phyloP scores from a whole-genome alignment of 2,888 invertebrate species.

The Aporophyla nigra region DNA sequence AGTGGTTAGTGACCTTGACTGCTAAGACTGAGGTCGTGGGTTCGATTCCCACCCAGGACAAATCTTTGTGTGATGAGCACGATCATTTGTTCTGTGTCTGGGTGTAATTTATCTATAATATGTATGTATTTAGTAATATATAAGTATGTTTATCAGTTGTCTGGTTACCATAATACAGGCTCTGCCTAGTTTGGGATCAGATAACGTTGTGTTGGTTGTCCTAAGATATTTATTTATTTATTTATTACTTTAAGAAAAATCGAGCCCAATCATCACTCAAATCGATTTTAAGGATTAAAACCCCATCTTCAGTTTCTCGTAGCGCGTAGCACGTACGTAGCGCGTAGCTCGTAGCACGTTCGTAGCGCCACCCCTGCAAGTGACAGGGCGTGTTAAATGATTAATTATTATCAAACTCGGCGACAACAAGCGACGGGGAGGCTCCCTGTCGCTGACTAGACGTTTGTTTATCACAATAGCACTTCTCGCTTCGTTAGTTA shows the following conservation, averaged over 20 bases:
- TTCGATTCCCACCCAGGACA: too few species aligned
- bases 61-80: too few species aligned
- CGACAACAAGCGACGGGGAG: constrained; percentile 5
- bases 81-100: too few species aligned
- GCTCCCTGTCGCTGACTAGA: constrained; percentile 31
- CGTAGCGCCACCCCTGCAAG: constrained; percentile 53
- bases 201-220: too few species aligned
- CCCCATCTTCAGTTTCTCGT: not conserved
- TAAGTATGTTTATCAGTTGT: too few species aligned
- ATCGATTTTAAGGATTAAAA: not conserved
- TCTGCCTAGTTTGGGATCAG: too few species aligned
- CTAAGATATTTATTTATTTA: too few species aligned
- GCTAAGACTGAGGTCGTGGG: too few species aligned
- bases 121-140: too few species aligned
- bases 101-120: too few species aligned
- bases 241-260: not conserved
- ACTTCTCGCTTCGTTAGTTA: constrained; percentile 32
- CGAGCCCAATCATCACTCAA: not conserved
- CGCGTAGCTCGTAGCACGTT: constrained; percentile 48
- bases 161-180: too few species aligned
- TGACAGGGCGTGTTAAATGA: constrained; percentile 63
- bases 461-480: constrained; percentile 56
- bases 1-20: too few species aligned
- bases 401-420: constrained; percentile 67
- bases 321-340: constrained; percentile 29